phyloP scores from a whole-genome alignment of 2,113 vertebrate species.

The Macrotis lagotis region DNA sequence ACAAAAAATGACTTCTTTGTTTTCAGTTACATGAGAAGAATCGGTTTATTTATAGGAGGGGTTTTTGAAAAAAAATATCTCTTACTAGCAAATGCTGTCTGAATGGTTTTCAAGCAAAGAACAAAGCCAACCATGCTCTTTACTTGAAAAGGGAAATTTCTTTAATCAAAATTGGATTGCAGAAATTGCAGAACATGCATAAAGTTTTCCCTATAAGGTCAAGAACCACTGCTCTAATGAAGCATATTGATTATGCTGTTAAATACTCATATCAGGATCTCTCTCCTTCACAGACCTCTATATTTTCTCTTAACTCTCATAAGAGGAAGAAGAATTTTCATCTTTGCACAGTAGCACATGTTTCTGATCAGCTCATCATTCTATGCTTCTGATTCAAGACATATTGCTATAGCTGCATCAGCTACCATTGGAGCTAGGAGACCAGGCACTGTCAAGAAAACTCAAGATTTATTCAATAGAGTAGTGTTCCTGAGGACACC shows the following conservation, averaged over 20 bases:
- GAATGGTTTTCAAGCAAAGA: slow-evolving; percentile 33
- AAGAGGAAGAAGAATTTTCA: neutral
- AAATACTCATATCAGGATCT: slow-evolving; percentile 5
- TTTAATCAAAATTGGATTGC: neutral
- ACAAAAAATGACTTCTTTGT: slow-evolving; percentile 37
- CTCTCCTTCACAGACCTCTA: neutral
- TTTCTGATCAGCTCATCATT: slow-evolving; percentile 3
- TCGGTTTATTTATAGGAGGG: neutral
- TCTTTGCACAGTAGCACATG: slow-evolving; percentile 10
- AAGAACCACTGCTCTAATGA: neutral
- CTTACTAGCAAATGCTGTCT: neutral
- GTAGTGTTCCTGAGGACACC: neutral
- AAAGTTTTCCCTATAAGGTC: neutral
- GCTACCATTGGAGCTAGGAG: slow-evolving; percentile 13
- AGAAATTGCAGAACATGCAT: neutral
- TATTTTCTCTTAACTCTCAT: neutral
- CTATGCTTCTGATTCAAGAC: neutral
- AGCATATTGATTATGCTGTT: neutral
- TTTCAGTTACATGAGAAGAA: slow-evolving; percentile 41
- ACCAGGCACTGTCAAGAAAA: slow-evolving; percentile 28
- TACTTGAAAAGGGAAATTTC: slow-evolving; percentile 17
- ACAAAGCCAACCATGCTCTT: slow-evolving; percentile 11
- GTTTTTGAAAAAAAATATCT: slow-evolving; percentile 27
- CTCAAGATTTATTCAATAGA: slow-evolving; percentile 1
- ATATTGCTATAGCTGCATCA: neutral